A percentile compares a stretch with the other conserved stretches of the same genome.
Evolutionary conservation across 2,888 invertebrate genomes (phyloP).

Genomic region (Orgyia antiqua): DNA sequence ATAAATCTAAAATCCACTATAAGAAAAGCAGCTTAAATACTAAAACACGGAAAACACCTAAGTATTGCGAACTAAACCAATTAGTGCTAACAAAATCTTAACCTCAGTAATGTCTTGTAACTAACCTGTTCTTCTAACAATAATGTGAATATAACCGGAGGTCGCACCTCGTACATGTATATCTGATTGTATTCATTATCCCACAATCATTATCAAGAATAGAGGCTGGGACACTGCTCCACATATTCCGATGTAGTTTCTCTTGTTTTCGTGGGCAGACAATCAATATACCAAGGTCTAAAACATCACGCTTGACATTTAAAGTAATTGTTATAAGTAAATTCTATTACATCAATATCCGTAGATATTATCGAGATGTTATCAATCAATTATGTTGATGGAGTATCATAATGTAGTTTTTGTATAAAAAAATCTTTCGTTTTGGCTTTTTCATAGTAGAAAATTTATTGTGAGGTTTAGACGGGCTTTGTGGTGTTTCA

Average conservation of each 20-base stretch:
- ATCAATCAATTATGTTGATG: constrained; percentile 3
- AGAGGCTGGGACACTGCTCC: constrained; percentile 39
- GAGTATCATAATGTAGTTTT: not conserved
- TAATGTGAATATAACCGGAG: constrained; percentile 26
- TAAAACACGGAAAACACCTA: no score
- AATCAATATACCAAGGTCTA: constrained; percentile 27
- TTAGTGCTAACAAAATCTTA: constrained; percentile 16
- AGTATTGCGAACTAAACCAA: no score
- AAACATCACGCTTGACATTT: constrained; percentile 23
- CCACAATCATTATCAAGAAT: constrained; percentile 48
- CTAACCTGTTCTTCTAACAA: constrained; percentile 25
- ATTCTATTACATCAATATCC: constrained; percentile 8
- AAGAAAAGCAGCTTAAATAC: no score
- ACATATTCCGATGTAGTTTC: constrained; percentile 18
- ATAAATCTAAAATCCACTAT: no score
- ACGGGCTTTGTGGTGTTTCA: no score
- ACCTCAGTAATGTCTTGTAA: constrained; percentile 9
- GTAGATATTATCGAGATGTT: constrained; percentile 8
- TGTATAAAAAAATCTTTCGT: no score
- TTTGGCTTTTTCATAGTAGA: no score
- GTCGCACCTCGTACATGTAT: constrained; percentile 8
- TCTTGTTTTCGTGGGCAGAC: constrained; percentile 10
- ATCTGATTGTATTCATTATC: constrained; percentile 34
- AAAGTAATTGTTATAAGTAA: constrained; percentile 11
- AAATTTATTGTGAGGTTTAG: no score